These are phyloP conservation scores for Laterallus jamaicensis DNA, from an alignment of 2,113 vertebrate species.

Conservation along the genomic window DNA sequence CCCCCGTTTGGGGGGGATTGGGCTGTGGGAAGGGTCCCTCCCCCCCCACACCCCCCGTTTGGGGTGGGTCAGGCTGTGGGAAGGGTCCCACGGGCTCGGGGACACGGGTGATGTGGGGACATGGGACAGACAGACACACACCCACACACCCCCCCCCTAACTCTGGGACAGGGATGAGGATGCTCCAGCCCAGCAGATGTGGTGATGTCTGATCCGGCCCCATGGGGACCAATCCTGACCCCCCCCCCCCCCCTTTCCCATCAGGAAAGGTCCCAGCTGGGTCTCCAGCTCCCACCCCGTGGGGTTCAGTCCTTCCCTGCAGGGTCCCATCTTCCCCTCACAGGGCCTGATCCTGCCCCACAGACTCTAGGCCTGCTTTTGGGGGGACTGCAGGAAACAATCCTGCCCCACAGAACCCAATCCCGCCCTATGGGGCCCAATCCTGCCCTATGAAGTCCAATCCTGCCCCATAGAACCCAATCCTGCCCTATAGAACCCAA, in stretches of 20 bases:
- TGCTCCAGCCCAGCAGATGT: not conserved
- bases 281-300: not conserved
- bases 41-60: not conserved
- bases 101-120: not conserved
- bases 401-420: rapidly evolving
- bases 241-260: not conserved
- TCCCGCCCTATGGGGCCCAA: not conserved
- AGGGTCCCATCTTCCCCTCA: no score
- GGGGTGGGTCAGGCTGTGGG: not conserved
- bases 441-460: no score
- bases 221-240: rapidly evolving
- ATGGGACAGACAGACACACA: rapidly evolving
- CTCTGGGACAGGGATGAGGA: not conserved
- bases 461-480: not conserved
- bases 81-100: not conserved
- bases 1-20: no score
- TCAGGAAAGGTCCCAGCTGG: not conserved
- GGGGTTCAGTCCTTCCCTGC: no score
- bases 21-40: no score
- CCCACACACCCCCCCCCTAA: no score
- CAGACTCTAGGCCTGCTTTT: rapidly evolving
- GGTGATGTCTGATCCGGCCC: not conserved
- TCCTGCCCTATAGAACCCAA: rapidly evolving
- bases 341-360: not conserved
- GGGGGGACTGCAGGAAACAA: not conserved